Base-by-base conservation (phyloP, 2,888 invertebrate genomes). In the Drosophila cyrtoloma region DNA sequence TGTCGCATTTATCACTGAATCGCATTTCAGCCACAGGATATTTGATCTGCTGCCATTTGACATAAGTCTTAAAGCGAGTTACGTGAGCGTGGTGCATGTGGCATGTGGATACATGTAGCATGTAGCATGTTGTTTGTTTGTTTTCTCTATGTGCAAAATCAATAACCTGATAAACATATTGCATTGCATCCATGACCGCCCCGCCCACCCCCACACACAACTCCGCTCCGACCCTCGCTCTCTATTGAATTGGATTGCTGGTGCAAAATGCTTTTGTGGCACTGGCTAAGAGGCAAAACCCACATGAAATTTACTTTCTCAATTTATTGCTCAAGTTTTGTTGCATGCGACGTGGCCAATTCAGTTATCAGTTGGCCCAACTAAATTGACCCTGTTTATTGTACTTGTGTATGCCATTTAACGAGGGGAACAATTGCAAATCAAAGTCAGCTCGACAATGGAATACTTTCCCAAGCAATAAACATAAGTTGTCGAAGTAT, bases 11-110 rank as follows among this genome's bases (percentile, higher is more conserved):
- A 86, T 89, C 88, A 89, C 77, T 67, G 86, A 88, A 87, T 89
- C 82, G 89, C 79, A 86, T 86, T 89, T 81, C 86, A 89, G 83
- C 89, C 88, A 86, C 89, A 87, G 88, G 88, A 89, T 89, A 89
- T 89, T 89, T 89, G 89, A 89, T 86, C 88, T 87, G 77, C 77
- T 83, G 83, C 89, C 88, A 82, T 89, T 87, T 84, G 87, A 87
- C 85, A 87, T 74, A 76, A 83, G 88, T 80, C 83, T 82, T 75
- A 69, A 64, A 70, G 33, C 19, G 60, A n/a, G 44, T 56, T 19
- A 57, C 37, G 44, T 10, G 44, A 22, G 44, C 55, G 56, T 10
- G 32, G 39, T 28, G 58, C 56, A 44, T 53, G 42, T 50, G 35
- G 69, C 68, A 68, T 79, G 74, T 75, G 82, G 72, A 62, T 83